Evolutionary conservation across 1,140 invertebrate genomes (phyloP), one percentile per base, ranked within the genome.

Genomic region (Euwallacea similis): DNA sequence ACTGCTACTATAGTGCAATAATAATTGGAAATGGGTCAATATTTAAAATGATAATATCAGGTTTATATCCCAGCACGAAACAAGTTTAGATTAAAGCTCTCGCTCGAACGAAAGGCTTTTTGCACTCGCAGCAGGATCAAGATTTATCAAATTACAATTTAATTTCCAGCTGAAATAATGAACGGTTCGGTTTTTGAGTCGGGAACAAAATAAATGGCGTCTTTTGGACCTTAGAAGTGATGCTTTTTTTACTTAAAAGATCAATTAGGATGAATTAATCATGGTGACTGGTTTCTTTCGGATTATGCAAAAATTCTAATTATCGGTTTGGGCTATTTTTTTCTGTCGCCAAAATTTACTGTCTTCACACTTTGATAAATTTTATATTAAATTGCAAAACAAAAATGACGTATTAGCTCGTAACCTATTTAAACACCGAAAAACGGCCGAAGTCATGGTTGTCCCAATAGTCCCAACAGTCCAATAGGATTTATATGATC

Each of bases 81-180:
- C 46, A 50, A 69, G 15, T 53, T 69, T 54, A 54, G 46, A 62
- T 69, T 61, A 69, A 42, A 66, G 55, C 42, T 15, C 13, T 10
- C 33, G 11, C 13, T 50, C 46, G 65, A 58, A 42, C 53, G 10
- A 58, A 56, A 33, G 43, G 53, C 53, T 44, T 65, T 65, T 65
- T 65, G 43, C 53, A 66, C 65, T 56, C 65, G 41, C 55, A 56
- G 46, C 65, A 41, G 53, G 33, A 65, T 65, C 62, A 54, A 65
- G 65, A 66, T 66, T 66, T 58, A 66, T 66, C 65, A 66, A 66
- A 66, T 66, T 66, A 66, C 65, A 58, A 66, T 66, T 66, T 66
- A 66, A 66, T 66, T 66, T 56, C 42, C 10, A 42, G 9, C 43
- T 15, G 53, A 66, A 66, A 66, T 66, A 58, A 65, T 42, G 62